phyloP scores from a whole-genome alignment of 2,888 invertebrate species.

The Nowickia ferox region DNA sequence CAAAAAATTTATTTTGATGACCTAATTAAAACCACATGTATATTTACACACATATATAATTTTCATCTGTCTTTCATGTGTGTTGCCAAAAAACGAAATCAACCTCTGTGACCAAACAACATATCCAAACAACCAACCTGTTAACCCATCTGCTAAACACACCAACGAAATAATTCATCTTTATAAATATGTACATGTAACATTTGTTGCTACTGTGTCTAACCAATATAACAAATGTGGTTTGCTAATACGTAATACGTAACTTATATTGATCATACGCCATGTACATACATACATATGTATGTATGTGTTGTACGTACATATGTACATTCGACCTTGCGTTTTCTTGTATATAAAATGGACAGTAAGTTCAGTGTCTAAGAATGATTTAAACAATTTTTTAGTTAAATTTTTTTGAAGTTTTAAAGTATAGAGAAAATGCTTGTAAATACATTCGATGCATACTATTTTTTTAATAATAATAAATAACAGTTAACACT shows the following conservation, averaged over 20 bases:
- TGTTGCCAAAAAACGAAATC: conserved; percentile 44
- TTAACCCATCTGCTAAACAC: conserved; percentile 32
- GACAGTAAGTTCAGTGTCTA: conserved; percentile 74
- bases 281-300: conserved; percentile 3
- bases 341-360: conserved; percentile 18
- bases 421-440: conserved; percentile 81
- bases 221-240: conserved; percentile 42
- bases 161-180: conserved; percentile 47
- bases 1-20: too few species aligned
- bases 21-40: too few species aligned
- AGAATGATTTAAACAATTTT: conserved; percentile 45
- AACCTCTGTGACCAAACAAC: conserved; percentile 46
- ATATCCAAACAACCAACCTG: conserved; percentile 28
- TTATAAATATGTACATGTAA: conserved; percentile 26
- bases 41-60: conserved; percentile 25
- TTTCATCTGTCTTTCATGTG: conserved; percentile 52
- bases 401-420: conserved; percentile 70
- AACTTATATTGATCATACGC: conserved; percentile 39
- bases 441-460: conserved; percentile 79
- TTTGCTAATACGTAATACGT: conserved; percentile 32
- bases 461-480: conserved; percentile 71
- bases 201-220: conserved; percentile 50
- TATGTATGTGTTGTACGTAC: neutral
- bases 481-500: conserved; percentile 19
- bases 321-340: conserved; percentile 40